phyloP scores from a whole-genome alignment of 2,113 vertebrate species.

The Leptosomus discolor region DNA sequence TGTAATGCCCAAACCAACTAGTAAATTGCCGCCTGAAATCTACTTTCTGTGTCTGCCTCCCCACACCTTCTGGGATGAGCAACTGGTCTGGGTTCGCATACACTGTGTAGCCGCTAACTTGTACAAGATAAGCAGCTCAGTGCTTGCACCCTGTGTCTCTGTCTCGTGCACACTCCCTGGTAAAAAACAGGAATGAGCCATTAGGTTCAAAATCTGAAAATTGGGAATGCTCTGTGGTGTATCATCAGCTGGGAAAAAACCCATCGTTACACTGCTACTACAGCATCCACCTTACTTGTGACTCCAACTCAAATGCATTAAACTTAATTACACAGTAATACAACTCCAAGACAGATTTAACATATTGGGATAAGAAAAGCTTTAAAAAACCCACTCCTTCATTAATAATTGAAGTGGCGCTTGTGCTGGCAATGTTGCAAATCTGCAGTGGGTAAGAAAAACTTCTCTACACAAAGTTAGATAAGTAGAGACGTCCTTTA shows the following conservation, averaged over 20 bases:
- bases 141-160: background rate
- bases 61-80: background rate
- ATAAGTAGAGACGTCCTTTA: too few relatives aligned
- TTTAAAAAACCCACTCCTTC: background rate
- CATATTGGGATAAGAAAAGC: background rate
- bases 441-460: too few relatives aligned
- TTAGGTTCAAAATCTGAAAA: background rate
- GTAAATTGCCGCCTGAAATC: background rate
- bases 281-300: conserved; percentile 17
- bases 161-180: background rate
- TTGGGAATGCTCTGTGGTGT: background rate
- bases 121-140: background rate
- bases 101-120: background rate
- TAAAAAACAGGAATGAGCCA: background rate
- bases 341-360: conserved; percentile 22
- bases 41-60: background rate
- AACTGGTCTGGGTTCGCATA: background rate
- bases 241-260: background rate
- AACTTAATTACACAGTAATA: conserved; percentile 39
- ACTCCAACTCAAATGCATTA: background rate
- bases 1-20: background rate
- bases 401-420: background rate
- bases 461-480: too few relatives aligned
- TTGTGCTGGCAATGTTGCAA: background rate
- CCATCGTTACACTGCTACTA: background rate